A percentile compares a stretch with the other conserved stretches of the same genome.
These are phyloP conservation scores for Typhlichthys subterraneus DNA, from an alignment of 2,797 vertebrate genomes.

Conservation along the genomic window DNA sequence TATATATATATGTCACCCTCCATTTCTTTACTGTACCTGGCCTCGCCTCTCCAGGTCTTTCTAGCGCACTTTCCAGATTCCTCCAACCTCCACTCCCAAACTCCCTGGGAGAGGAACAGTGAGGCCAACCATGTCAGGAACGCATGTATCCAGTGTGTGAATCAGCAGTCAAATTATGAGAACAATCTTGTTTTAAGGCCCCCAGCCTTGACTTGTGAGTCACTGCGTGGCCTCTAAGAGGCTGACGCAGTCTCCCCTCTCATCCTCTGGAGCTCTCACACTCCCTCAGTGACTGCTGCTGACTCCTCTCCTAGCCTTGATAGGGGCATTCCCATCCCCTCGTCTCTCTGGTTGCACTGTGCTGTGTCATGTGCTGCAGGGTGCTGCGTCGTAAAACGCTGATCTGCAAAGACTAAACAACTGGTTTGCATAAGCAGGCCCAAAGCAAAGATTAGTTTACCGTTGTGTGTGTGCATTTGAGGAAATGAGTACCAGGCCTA, in stretches of 20 bases:
- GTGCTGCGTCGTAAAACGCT: conserved; percentile 22
- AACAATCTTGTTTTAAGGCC: conserved; percentile 66
- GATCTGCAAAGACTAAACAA: conserved; percentile 39
- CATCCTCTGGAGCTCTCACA: conserved; percentile 31
- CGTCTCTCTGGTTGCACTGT: conserved; percentile 7
- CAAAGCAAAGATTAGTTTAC: neutral
- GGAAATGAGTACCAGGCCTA: neutral
- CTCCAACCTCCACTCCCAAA: conserved; percentile 10
- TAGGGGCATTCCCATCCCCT: conserved; percentile 25
- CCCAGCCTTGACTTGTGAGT: conserved; percentile 63
- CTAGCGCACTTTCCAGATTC: conserved; percentile 7
- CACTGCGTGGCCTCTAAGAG: conserved; percentile 52
- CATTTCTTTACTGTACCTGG: conserved; percentile 1
- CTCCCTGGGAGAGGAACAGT: conserved; percentile 33
- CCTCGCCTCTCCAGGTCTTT: conserved; percentile 4
- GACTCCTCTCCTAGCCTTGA: conserved; percentile 30
- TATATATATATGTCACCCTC: neutral
- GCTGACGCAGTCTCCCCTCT: conserved; percentile 40
- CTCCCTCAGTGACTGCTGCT: conserved; percentile 35
- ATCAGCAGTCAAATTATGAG: conserved; percentile 54
- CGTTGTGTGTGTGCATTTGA: neutral
- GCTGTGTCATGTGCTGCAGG: neutral
- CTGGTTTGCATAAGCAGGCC: conserved; percentile 40
- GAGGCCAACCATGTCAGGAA: conserved; percentile 3
- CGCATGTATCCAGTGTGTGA: conserved; percentile 37